Evolutionary conservation across 2,888 invertebrate genomes (phyloP), one percentile per base, ranked within the genome.

Genomic region (Nyleta sp.): DNA sequence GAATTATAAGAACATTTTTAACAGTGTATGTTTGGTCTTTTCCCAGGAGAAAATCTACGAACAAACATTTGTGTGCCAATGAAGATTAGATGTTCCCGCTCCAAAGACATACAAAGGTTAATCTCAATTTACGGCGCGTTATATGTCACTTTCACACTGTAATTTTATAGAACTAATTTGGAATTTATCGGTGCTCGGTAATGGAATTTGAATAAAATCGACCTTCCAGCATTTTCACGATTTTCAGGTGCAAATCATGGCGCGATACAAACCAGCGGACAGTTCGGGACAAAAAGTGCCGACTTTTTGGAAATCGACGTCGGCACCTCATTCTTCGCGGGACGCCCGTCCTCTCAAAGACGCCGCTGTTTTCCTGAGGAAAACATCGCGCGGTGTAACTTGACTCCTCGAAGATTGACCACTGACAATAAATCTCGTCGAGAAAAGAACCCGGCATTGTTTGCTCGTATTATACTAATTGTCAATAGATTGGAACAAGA

Each of bases 301-400:
- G 78, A 73, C 79, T 77, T 82, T 59, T 80, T 80, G 79, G 77
- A 80, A 82, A 82, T 80, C 76, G 44, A 40, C 53, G 86, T 86
- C 86, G 86, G 86, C 84, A 81, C 84, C 84, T 87, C 84, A 83
- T 68, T 79, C 77, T 60, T 70, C 59, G 72, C 53, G 55, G 70
- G 72, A 62, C 64, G 67, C 38, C 64, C 80, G 77, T 80, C 82
- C 82, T 82, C 80, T 78, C 81, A 84, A 86, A 84, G 82, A 70
- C 62, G 75, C 86, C 84, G 84, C 81, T 78, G 76, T 76, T 80
- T 76, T 73, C 60, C 55, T 57, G 20, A 31, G 59, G 73, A 80
- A 73, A 80, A 80, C 70, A 80, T 57, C 40, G 38, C 62, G 6
- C 24, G 50, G 59, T 79, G 82, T 82, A 83, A 83, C 82, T 80